Evolutionary conservation across 2,888 invertebrate genomes (phyloP).

Genomic region (Gnatocerus cornutus): DNA sequence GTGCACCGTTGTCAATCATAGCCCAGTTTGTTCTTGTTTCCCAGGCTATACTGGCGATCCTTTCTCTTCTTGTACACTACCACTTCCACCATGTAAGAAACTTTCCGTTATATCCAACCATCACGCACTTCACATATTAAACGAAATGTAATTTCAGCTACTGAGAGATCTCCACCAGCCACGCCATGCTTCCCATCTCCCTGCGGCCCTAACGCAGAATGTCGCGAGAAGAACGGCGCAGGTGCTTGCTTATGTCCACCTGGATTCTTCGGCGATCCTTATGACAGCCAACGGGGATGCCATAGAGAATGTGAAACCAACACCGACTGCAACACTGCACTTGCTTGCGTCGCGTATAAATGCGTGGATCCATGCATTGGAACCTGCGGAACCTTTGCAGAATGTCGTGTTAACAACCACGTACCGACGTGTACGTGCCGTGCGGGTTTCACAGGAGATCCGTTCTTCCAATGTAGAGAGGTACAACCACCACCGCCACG

Average conservation of each 20-base stretch:
- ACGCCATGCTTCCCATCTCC: constrained; percentile 89
- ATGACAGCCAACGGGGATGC: constrained; percentile 80
- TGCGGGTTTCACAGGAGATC: constrained; percentile 85
- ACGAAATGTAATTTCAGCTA: constrained; percentile 70
- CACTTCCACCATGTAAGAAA: constrained; percentile 67
- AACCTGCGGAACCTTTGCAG: constrained; percentile 86
- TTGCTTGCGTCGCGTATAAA: constrained; percentile 87
- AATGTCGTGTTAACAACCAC: constrained; percentile 85
- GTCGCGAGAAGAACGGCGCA: constrained; percentile 86
- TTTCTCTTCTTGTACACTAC: constrained; percentile 72
- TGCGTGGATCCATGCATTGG: constrained; percentile 90
- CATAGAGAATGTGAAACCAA: constrained; percentile 86
- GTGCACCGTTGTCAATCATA: constrained; percentile 89
- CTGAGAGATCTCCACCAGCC: constrained; percentile 77
- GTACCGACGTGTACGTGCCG: constrained; percentile 86
- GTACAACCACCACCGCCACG: constrained; percentile 71
- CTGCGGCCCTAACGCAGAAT: constrained; percentile 90
- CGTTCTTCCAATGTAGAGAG: constrained; percentile 84
- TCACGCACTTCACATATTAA: constrained; percentile 1
- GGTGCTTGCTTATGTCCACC: constrained; percentile 89
- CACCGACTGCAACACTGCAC: constrained; percentile 81
- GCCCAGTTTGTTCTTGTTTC: constrained; percentile 86
- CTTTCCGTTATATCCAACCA: constrained; percentile 2
- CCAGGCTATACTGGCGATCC: constrained; percentile 90
- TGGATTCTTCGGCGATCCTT: constrained; percentile 88